Evolutionary conservation across 2,113 vertebrate species (phyloP).

Genomic region (Marmota monax): DNA sequence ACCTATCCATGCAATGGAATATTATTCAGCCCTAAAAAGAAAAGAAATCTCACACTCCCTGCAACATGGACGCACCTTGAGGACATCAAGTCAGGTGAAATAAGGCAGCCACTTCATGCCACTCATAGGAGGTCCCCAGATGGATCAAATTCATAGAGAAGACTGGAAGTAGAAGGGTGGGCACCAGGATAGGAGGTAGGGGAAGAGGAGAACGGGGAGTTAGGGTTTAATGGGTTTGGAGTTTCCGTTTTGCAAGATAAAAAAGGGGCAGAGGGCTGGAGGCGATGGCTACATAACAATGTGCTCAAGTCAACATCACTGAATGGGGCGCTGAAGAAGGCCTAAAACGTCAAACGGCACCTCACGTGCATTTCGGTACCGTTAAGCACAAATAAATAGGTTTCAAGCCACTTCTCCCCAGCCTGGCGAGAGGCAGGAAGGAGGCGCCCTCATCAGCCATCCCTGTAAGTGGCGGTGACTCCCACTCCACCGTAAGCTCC

Average conservation of each 20-base stretch:
- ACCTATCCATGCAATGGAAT: background rate
- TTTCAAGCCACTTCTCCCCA: background rate
- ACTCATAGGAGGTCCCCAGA: background rate
- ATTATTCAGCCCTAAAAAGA: background rate
- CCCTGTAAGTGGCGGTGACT: background rate
- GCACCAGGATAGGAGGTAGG: background rate
- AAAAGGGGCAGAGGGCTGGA: background rate
- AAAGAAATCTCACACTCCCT: background rate
- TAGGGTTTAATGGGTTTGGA: accelerated
- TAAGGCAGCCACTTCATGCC: no score
- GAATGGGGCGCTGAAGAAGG: accelerated
- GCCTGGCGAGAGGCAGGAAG: background rate
- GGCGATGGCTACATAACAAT: accelerated
- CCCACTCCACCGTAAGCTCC: background rate
- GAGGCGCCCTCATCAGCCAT: background rate
- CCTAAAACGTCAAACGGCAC: background rate
- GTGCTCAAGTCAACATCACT: background rate
- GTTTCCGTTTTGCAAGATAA: background rate
- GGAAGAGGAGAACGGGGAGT: background rate
- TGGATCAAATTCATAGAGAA: background rate
- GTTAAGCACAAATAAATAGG: background rate
- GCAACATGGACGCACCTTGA: background rate
- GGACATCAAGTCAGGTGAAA: accelerated
- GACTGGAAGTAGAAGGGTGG: background rate
- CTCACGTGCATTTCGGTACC: background rate